phyloP scores from a whole-genome alignment of 1,140 invertebrate species.

The Neotoxoptera formosana region DNA sequence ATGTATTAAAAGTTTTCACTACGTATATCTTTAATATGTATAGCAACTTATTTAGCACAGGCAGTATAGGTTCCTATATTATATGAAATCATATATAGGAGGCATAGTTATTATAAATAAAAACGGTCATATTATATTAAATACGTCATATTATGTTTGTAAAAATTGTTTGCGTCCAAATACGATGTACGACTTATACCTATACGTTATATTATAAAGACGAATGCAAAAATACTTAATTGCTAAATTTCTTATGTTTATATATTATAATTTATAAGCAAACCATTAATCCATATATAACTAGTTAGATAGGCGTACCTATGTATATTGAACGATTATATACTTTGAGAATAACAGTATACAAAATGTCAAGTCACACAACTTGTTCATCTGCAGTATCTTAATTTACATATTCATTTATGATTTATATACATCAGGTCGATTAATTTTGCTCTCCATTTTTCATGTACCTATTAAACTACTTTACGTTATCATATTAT shows the following conservation, averaged over 20 bases:
- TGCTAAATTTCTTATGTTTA: not conserved
- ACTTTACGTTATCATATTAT: not conserved
- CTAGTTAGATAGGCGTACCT: not conserved
- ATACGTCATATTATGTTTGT: not conserved
- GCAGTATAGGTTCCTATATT: not conserved
- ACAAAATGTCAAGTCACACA: not conserved
- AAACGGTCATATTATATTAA: not conserved
- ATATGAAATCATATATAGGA: not conserved
- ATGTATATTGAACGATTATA: not conserved
- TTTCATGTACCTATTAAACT: not conserved
- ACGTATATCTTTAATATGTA: not conserved
- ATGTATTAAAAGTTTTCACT: not conserved
- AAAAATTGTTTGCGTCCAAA: not conserved
- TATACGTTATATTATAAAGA: not conserved
- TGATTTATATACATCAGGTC: not conserved
- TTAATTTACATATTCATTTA: not conserved
- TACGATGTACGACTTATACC: not conserved
- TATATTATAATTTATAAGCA: not conserved
- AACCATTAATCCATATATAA: not conserved
- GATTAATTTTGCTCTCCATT: not conserved
- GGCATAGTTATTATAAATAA: not conserved
- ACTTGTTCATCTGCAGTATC: not conserved
- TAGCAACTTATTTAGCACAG: not conserved
- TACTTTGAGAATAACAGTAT: not conserved
- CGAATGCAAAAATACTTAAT: not conserved